phyloP scores from a whole-genome alignment of 1,140 invertebrate genomes.

The Rhysida immarginata region DNA sequence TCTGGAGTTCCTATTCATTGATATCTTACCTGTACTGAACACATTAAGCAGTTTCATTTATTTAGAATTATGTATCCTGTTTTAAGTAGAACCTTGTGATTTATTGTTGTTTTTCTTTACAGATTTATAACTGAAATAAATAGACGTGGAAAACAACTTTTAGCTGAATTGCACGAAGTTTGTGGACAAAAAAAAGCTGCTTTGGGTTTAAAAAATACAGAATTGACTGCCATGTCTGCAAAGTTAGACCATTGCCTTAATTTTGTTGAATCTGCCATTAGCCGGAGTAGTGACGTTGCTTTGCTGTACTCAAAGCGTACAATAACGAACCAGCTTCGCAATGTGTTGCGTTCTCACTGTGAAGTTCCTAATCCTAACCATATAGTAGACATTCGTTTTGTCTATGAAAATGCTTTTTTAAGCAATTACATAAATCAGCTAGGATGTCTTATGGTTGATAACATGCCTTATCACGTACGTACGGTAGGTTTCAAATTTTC shows the following conservation, averaged over 20 bases:
- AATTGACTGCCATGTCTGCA: conserved; percentile 55
- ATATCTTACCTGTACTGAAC: no score
- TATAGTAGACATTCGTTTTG: conserved; percentile 23
- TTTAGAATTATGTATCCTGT: no score
- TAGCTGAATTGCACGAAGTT: conserved; percentile 59
- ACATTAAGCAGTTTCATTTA: no score
- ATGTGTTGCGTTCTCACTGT: conserved; percentile 17
- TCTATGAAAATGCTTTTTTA: conserved; percentile 19
- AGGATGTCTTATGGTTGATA: conserved; percentile 23
- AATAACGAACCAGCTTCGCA: conserved; percentile 17
- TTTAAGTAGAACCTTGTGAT: no score
- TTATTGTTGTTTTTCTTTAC: conserved; percentile 15
- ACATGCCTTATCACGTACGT: conserved; percentile 6
- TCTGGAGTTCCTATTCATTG: no score
- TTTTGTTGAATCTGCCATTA: conserved; percentile 59
- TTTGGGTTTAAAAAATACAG: conserved; percentile 62
- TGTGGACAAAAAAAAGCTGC: conserved; percentile 69
- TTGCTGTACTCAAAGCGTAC: conserved; percentile 57
- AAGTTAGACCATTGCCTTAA: conserved; percentile 72
- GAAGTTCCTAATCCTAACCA: conserved; percentile 25
- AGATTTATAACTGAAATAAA: conserved; percentile 69
- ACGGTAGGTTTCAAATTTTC: no score
- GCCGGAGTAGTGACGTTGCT: conserved; percentile 64
- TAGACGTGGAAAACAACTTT: conserved; percentile 58
- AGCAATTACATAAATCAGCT: conserved; percentile 19